Conservation (phyloP, 2,113 vertebrate genomes). For the Himantopus leucocephalus region DNA sequence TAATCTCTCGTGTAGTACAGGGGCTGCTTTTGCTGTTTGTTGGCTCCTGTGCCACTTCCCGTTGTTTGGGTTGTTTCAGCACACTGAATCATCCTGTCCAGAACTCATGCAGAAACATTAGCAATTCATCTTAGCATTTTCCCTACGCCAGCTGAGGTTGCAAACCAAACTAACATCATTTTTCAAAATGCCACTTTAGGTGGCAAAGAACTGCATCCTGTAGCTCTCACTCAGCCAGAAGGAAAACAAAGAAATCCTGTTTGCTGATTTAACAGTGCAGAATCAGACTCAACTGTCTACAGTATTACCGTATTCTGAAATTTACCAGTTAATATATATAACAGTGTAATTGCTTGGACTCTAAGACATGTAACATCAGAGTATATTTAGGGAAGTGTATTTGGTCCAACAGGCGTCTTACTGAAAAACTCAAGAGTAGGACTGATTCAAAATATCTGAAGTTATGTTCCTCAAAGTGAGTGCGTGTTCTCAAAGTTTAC, state of each 20-base stretch:
- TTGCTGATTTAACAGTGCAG: neutral
- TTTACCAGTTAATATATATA: neutral
- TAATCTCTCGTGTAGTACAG: neutral
- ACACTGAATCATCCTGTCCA: conserved; percentile 15
- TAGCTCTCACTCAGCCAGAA: neutral
- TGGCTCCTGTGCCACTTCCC: neutral
- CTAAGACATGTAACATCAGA: neutral
- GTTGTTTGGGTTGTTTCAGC: neutral
- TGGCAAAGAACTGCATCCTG: neutral
- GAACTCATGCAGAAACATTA: conserved; percentile 41
- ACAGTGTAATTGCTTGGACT: neutral
- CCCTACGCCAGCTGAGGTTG: neutral
- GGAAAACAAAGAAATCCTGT: neutral
- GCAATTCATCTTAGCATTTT: conserved; percentile 45
- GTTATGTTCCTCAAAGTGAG: neutral
- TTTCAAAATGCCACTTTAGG: conserved; percentile 58
- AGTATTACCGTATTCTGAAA: neutral
- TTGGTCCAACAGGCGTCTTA: neutral
- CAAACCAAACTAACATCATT: conserved; percentile 14
- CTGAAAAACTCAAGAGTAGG: neutral
- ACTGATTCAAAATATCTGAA: neutral
- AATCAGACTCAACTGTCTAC: neutral
- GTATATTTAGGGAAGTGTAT: neutral
- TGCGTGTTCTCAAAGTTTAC: neutral
- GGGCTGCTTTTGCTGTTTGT: neutral